A percentile compares a stretch with the other conserved stretches of the same genome.
Conservation (phyloP, 2,888 invertebrate species). For the Platyscelio sp. region DNA sequence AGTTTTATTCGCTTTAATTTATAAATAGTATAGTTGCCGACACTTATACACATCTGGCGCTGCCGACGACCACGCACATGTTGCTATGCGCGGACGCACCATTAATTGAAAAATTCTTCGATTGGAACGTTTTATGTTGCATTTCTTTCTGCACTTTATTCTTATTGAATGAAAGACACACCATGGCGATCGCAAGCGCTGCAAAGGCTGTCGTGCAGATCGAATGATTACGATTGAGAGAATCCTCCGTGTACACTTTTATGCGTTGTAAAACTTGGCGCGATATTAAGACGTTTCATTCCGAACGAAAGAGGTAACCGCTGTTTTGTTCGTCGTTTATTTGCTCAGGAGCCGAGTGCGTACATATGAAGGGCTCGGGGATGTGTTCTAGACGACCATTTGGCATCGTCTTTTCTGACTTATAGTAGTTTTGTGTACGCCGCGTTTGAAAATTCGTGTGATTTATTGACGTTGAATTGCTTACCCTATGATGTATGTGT, state of each 20-base stretch:
- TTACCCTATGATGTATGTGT: conserved; percentile 22
- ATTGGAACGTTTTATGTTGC: conserved; percentile 31
- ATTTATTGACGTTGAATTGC: conserved; percentile 49
- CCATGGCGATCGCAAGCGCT: not conserved
- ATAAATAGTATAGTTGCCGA: no score
- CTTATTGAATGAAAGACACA: conserved; percentile 10
- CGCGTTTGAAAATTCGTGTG: conserved; percentile 26
- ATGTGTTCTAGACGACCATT: conserved; percentile 41
- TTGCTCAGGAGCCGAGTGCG: conserved; percentile 22
- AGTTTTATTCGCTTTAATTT: no score
- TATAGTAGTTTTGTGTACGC: conserved; percentile 28
- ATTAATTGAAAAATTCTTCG: conserved; percentile 48
- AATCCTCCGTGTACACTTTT: conserved; percentile 20
- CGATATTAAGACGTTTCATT: conserved; percentile 47
- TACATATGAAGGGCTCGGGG: conserved; percentile 2
- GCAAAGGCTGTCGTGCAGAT: conserved; percentile 27
- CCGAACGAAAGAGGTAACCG: not conserved
- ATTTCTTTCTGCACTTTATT: not conserved
- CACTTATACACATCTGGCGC: no score
- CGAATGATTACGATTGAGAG: conserved; percentile 43
- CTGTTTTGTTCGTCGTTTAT: conserved; percentile 44
- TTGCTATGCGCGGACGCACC: not conserved
- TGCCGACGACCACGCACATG: no score
- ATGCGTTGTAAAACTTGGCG: conserved; percentile 27
- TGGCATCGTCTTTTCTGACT: conserved; percentile 42